Conservation (phyloP, 2,113 vertebrate genomes). For the Muntiacus muntjak region DNA sequence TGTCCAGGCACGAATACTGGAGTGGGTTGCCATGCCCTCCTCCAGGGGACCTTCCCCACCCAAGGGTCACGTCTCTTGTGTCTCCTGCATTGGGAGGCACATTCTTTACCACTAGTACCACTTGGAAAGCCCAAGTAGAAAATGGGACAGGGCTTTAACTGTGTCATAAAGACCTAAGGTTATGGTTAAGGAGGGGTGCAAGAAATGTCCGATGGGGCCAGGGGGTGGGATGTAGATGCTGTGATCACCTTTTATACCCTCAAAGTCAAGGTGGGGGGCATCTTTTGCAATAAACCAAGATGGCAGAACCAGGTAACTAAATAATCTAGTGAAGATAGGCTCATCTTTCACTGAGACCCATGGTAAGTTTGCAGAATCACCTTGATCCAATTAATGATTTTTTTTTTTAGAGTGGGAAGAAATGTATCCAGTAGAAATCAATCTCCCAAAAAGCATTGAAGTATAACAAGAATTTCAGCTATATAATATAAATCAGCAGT, state of each 20-base stretch:
- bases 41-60: background rate
- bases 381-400: background rate
- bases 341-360: background rate
- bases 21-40: background rate
- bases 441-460: background rate
- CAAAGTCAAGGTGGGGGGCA: background rate
- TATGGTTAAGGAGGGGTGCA: background rate
- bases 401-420: constrained; percentile 3
- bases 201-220: background rate
- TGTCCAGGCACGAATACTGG: background rate
- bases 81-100: background rate
- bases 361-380: background rate
- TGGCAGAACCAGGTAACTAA: background rate
- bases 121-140: background rate
- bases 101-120: background rate
- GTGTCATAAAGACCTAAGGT: background rate
- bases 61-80: background rate
- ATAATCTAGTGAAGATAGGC: background rate
- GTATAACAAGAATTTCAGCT: background rate
- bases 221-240: background rate
- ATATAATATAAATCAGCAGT: background rate
- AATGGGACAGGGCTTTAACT: background rate
- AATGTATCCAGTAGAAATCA: background rate
- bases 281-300: background rate
- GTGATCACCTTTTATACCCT: background rate